phyloP scores from a whole-genome alignment of 2,888 invertebrate genomes.

The Hipparchia semele region DNA sequence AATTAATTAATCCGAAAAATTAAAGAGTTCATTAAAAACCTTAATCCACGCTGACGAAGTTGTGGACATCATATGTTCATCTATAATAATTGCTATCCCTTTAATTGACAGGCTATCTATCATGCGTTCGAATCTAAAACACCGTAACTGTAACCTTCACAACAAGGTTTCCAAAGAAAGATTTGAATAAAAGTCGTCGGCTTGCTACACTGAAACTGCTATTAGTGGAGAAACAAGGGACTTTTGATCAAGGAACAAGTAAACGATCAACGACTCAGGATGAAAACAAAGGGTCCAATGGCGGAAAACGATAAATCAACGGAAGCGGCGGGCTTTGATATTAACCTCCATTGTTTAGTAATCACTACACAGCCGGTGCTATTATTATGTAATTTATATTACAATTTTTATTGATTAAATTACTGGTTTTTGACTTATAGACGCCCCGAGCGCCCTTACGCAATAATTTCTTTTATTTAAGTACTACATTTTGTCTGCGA shows the following conservation, averaged over 20 bases:
- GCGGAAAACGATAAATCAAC: constrained; percentile 66
- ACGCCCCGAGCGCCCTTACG: constrained; percentile 9
- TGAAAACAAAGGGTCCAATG: constrained; percentile 64
- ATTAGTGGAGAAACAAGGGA: constrained; percentile 43
- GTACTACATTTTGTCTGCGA: not conserved
- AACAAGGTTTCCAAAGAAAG: not conserved
- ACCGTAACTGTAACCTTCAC: not conserved
- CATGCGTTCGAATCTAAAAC: no score
- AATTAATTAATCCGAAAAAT: no score
- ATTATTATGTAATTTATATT: constrained; percentile 39
- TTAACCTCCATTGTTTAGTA: constrained; percentile 65
- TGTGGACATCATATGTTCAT: no score
- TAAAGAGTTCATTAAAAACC: no score
- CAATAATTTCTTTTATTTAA: constrained; percentile 2
- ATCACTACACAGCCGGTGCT: constrained; percentile 42
- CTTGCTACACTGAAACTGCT: not conserved
- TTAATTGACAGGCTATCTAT: no score
- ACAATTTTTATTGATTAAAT: constrained; percentile 27
- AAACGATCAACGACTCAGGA: constrained; percentile 53
- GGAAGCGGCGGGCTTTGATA: constrained; percentile 66
- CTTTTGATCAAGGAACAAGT: constrained; percentile 60
- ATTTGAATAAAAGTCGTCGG: not conserved
- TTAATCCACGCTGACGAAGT: no score
- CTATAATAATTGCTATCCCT: no score
- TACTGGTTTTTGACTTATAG: constrained; percentile 17